A percentile compares a stretch with the other conserved stretches of the same genome.
These are phyloP conservation scores for Nephrotoma flavescens DNA, from an alignment of 2,888 invertebrate species.

Conservation along the genomic window DNA sequence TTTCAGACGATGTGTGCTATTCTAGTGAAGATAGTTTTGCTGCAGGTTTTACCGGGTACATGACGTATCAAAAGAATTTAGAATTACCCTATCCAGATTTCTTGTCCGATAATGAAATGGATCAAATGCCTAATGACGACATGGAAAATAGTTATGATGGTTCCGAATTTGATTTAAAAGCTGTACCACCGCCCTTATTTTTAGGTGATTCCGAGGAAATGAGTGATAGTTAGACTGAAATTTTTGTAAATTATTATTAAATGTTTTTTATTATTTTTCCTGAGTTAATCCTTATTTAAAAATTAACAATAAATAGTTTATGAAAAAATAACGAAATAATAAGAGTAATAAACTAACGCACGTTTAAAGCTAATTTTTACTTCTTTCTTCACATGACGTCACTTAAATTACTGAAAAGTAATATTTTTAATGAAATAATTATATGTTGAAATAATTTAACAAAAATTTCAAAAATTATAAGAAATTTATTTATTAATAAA, in stretches of 20 bases:
- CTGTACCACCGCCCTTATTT: slow-evolving; percentile 61
- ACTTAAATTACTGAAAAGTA: too few species aligned
- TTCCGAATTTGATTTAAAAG: slow-evolving; percentile 61
- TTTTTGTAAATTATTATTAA: slow-evolving; percentile 1
- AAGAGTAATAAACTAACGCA: neutral
- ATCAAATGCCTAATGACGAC: slow-evolving; percentile 30
- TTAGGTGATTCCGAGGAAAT: slow-evolving; percentile 55
- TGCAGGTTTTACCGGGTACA: slow-evolving; percentile 17
- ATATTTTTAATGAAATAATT: too few species aligned
- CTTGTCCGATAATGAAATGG: slow-evolving; percentile 35
- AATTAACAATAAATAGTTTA: neutral
- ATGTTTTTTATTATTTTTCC: neutral
- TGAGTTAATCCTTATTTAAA: neutral
- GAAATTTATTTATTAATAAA: neutral
- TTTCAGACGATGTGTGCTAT: slow-evolving; percentile 30
- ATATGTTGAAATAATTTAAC: neutral
- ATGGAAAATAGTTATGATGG: slow-evolving; percentile 48
- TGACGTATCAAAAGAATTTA: slow-evolving; percentile 26
- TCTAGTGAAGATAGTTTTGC: slow-evolving; percentile 29
- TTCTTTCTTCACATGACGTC: too few species aligned
- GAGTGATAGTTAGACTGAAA: slow-evolving; percentile 22
- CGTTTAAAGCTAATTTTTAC: neutral
- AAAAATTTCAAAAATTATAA: neutral
- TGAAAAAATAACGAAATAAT: neutral
- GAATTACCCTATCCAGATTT: slow-evolving; percentile 36